Conservation (phyloP, 2,797 vertebrate species). For the Xenentodon cancila region DNA sequence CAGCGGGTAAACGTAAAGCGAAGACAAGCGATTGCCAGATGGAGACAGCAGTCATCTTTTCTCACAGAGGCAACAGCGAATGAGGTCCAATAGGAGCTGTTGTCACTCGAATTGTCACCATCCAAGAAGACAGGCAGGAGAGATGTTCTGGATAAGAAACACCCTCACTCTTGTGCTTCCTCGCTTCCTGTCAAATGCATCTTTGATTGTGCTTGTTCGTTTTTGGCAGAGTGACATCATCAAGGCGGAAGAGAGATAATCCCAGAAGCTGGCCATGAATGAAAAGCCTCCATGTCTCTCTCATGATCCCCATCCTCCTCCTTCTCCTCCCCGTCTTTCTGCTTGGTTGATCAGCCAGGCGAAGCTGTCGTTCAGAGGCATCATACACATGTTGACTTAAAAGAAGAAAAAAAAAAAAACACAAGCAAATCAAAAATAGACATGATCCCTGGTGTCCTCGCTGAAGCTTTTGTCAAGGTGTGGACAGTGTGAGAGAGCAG, state of each 20-base stretch:
- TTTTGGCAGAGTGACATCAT: constrained; percentile 37
- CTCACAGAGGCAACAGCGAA: neutral
- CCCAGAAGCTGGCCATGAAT: constrained; percentile 49
- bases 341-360: constrained; percentile 42
- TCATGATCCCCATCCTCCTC: constrained; percentile 9
- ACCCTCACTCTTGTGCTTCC: constrained; percentile 8
- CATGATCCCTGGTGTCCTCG: constrained; percentile 33
- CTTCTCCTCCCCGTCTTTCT: constrained; percentile 21
- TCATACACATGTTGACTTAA: constrained; percentile 60
- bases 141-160: constrained; percentile 4
- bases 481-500: constrained; percentile 3
- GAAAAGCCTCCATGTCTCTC: constrained; percentile 26
- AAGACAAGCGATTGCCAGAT: constrained; percentile 32
- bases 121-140: constrained; percentile 14
- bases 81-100: constrained; percentile 40
- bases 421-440: constrained; percentile 63
- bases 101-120: constrained; percentile 13
- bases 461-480: constrained; percentile 27
- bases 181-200: constrained; percentile 45
- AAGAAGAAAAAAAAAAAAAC: constrained; percentile 5
- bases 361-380: constrained; percentile 53
- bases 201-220: constrained; percentile 54
- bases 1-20: constrained; percentile 18
- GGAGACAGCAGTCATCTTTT: constrained; percentile 22
- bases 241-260: constrained; percentile 31